Base-by-base conservation (phyloP, 2,113 vertebrate species). In the Boulengeromyrus knoepffleri region DNA sequence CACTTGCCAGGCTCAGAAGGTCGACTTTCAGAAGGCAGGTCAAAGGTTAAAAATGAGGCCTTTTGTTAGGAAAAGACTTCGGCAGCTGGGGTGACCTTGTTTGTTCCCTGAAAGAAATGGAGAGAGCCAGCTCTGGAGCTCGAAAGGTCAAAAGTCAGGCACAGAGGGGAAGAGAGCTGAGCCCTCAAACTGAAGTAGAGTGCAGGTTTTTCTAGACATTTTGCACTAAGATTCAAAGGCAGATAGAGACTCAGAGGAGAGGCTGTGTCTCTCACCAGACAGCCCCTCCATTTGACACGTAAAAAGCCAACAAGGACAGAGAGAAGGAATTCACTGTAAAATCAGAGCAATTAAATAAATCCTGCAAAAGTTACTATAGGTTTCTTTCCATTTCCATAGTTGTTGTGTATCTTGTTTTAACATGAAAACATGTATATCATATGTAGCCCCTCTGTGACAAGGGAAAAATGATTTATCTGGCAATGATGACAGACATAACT, bases 21-120 rank as follows among this genome's bases (percentile, higher is more conserved):
- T 36, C 9, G 27, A 62, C 36, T 66, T 62, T 89, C 88, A 80
- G 88, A 27, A 80, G 74, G 15, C 46, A 89, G 88, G 88, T 80
- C 70, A 89, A 50, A 89, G 74, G 88, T 83, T 50, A 84, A 42
- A 84, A 53, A 84, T 36, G 36, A 36, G 27, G 19, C 50, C 17
- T 56, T 77, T 49, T 84, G 47, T 56, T 52, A 6, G 24, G 36
- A 56, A 83, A 77, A 80, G 49, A 56, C 56, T 88, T 62, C 87
- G 7, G 15, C 39, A 49, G 50, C 49, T 52, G 47, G 24, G 27
- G 10, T 50, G 66, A 50, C 88, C 46, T 47, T 10, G 27, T 80
- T 80, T 77, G 88, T 31, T 50, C 66, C 74, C 39, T 49, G 88
- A n/a, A 42, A 50, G 46, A 53, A 80, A 77, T 19, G 19, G 27